A percentile compares a stretch with the other conserved stretches of the same genome.
phyloP scores from a whole-genome alignment of 2,797 vertebrate genomes.

The Epinephelus coioides region DNA sequence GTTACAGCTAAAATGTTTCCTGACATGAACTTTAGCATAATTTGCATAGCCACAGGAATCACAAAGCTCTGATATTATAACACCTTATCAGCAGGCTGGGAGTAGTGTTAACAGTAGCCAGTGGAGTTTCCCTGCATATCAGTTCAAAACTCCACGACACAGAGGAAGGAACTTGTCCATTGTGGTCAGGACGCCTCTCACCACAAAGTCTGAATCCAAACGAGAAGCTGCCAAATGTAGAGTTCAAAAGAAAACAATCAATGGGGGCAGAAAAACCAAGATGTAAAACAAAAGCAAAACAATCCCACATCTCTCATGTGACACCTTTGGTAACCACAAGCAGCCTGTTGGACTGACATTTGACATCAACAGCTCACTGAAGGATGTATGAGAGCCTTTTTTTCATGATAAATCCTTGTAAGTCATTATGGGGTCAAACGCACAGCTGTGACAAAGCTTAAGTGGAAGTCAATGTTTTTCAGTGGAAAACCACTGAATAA shows the following conservation, averaged over 20 bases:
- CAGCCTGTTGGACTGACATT: slow-evolving; percentile 19
- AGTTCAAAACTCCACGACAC: slow-evolving; percentile 45
- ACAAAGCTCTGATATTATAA: slow-evolving; percentile 35
- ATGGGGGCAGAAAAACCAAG: slow-evolving; percentile 48
- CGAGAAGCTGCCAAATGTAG: slow-evolving; percentile 53
- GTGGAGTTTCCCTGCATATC: slow-evolving; percentile 68
- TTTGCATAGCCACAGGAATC: slow-evolving; percentile 56
- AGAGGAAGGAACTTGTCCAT: slow-evolving; percentile 78
- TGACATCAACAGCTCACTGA: background rate
- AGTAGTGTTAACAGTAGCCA: slow-evolving; percentile 38
- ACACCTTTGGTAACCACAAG: slow-evolving; percentile 29
- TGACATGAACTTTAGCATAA: slow-evolving; percentile 47
- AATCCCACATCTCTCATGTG: slow-evolving; percentile 40
- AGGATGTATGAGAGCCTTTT: background rate
- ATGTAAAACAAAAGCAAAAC: slow-evolving; percentile 48
- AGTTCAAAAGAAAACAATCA: slow-evolving; percentile 61
- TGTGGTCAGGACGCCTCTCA: slow-evolving; percentile 70
- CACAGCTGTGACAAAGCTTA: slow-evolving; percentile 5
- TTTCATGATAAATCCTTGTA: background rate
- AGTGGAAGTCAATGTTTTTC: slow-evolving; percentile 5
- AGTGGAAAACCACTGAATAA: background rate
- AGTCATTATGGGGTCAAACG: background rate
- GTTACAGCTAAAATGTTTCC: slow-evolving; percentile 43
- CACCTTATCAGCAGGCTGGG: slow-evolving; percentile 41
- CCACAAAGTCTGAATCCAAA: slow-evolving; percentile 58